Conservation (phyloP, 2,797 vertebrate genomes). For the Eulemur mongoz region DNA sequence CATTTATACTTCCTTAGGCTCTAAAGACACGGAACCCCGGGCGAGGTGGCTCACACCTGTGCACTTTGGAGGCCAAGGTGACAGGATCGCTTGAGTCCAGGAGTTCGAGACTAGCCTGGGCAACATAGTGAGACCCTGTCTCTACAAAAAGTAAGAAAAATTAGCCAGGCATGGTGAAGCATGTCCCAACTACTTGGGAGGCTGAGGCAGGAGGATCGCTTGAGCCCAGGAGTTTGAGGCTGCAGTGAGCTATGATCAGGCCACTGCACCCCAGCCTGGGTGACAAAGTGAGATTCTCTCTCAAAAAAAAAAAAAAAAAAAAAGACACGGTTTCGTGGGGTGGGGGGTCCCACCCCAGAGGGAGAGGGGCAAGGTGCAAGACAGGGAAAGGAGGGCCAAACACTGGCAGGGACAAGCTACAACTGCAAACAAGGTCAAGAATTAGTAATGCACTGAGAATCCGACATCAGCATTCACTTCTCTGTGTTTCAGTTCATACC, state of each 20-base stretch:
- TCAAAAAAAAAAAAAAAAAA: no score
- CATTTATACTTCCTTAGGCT: not conserved
- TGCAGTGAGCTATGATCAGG: no score
- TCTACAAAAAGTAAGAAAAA: not conserved
- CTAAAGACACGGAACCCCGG: not conserved
- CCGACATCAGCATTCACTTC: not conserved
- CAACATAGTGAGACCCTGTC: not conserved
- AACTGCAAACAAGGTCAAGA: not conserved
- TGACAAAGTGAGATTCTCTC: not conserved
- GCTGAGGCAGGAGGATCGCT: not conserved
- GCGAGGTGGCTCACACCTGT: not conserved
- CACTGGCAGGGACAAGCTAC: not conserved
- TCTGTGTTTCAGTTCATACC: not conserved
- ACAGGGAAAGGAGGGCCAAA: not conserved
- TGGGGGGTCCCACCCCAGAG: not conserved
- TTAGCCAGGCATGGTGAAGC: not conserved
- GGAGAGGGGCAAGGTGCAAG: not conserved
- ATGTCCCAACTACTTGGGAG: not conserved
- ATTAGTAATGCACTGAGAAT: not conserved
- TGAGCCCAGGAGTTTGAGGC: no score
- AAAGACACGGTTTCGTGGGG: no score
- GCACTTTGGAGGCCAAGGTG: not conserved
- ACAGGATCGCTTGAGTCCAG: not conserved
- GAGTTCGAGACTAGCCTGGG: not conserved
- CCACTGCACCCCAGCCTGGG: no score